phyloP scores from a whole-genome alignment of 1,140 invertebrate genomes.

The Acromyrmex echinatior region DNA sequence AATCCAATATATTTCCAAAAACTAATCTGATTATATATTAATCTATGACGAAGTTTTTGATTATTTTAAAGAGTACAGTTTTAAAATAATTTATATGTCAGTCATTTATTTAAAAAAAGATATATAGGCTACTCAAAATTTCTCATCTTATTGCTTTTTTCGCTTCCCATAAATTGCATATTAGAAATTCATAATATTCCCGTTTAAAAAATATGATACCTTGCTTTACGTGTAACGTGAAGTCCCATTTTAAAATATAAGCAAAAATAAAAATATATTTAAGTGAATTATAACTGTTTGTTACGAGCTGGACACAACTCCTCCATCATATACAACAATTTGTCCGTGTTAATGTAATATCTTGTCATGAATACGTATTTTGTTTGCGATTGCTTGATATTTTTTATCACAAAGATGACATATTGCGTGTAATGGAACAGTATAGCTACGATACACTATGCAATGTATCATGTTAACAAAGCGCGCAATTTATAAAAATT shows the following conservation, averaged over 20 bases:
- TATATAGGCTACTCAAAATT: background rate
- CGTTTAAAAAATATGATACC: background rate
- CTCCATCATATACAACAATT: constrained; percentile 6
- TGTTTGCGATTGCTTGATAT: constrained; percentile 13
- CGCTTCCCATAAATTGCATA: background rate
- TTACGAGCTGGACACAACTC: constrained; percentile 11
- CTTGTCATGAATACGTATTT: constrained; percentile 19
- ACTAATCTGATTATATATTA: background rate
- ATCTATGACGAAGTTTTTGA: background rate
- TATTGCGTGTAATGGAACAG: constrained; percentile 9
- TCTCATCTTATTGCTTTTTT: background rate
- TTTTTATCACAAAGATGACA: background rate
- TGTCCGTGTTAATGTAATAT: constrained; percentile 21
- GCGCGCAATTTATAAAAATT: constrained; percentile 45
- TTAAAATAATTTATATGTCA: background rate
- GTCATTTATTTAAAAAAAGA: background rate
- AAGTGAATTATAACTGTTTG: background rate
- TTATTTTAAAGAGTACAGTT: background rate
- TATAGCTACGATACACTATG: constrained; percentile 2
- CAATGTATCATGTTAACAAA: constrained; percentile 45
- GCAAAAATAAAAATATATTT: constrained; percentile 14
- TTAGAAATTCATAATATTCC: background rate
- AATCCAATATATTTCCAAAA: background rate
- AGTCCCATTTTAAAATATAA: background rate
- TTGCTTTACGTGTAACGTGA: background rate